Evolutionary conservation across 1,140 invertebrate species (phyloP), one percentile per base, ranked within the genome.

Genomic region (Oppia nitens): DNA sequence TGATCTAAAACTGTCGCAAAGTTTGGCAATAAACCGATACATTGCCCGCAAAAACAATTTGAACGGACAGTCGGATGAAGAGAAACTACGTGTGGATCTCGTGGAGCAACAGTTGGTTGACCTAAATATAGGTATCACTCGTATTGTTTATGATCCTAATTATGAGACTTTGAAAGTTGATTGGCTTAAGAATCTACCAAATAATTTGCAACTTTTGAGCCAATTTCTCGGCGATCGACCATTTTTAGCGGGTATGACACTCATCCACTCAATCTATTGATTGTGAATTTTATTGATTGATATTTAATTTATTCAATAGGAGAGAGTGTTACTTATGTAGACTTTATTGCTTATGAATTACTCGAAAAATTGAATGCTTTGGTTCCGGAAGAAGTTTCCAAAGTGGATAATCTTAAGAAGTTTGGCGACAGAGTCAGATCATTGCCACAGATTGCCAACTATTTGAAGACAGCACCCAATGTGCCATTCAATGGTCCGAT

Each of bases 1-100:
- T 4, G 61, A 67, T 47, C 61, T 67, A 2, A 66, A 60, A 47
- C 21, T 67, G 21, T 63, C 64, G 1, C 62, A 79, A 65, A 75
- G 71, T 53, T 69, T 70, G 57, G 72, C 77, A 6, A 78, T 79
- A 58, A 53, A 76, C n/a, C 68, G 72, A 12, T 73, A 77, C 64
- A 67, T 79, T 56, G 76, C 70, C 3, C 60, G 75, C 24, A 63
- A 64, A 40, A 50, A 60, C 45, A 60, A 57, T 20, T 45, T 67
- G 9, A 55, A 55, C 61, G 76, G 75, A 17, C 66, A 67, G 25
- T 70, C 68, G n/a, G 69, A 70, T 48, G 66, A 71, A 47, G 76
- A 77, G 54, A 65, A 67, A 53, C 68, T 68, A 0, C 59, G 70
- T 6, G 69, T 71, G 40, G 74, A 76, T 59, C 63, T 77, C 57